Base-by-base conservation (phyloP, 2,888 invertebrate species). In the Lycophotia porphyrea region DNA sequence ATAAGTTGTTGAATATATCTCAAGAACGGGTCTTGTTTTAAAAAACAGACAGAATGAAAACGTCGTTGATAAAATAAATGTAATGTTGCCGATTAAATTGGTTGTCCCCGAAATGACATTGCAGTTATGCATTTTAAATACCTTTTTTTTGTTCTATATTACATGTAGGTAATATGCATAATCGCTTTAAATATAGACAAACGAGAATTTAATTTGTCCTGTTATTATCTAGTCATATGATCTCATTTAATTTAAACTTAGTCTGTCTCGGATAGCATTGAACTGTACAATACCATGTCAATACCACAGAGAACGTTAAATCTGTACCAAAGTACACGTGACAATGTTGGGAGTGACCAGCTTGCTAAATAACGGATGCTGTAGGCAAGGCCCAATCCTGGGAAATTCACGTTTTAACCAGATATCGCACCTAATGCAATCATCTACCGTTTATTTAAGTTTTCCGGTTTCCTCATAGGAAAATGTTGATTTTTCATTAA, bases 261-360 rank as follows among this genome's bases (percentile, higher is more conserved):
- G 44, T 74, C 71, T 73, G 82, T 84, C 76, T 87, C 78, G 76
- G 44, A 71, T 87, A 88, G 71, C 85, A 89, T 83, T 86, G 87
- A 82, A 85, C 82, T 78, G 81, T 73, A 87, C 80, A 84, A 85
- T 78, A 63, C 87, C 79, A 75, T 78, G 81, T 86, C 79, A 84
- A 88, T 84, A 89, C 85, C 81, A 85, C 82, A 86, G 71, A 84
- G 80, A 79, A 78, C 39, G 36, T 34, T 77, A 64, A n/a, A 71
- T 73, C 49, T 31, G 47, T 74, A 64, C 49, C 31, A 27, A 5
- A 18, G 11, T 55, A 36, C 72, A 70, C 75, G 74, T 88, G 81
- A 91, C 90, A 90, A 89, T 90, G 85, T 77, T 66, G 84, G 92
- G 89, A 88, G 90, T 87, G 88, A 88, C 89, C 85, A 79, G 81